Conservation (phyloP, 2,113 vertebrate species). For the Callionymus lyra region DNA sequence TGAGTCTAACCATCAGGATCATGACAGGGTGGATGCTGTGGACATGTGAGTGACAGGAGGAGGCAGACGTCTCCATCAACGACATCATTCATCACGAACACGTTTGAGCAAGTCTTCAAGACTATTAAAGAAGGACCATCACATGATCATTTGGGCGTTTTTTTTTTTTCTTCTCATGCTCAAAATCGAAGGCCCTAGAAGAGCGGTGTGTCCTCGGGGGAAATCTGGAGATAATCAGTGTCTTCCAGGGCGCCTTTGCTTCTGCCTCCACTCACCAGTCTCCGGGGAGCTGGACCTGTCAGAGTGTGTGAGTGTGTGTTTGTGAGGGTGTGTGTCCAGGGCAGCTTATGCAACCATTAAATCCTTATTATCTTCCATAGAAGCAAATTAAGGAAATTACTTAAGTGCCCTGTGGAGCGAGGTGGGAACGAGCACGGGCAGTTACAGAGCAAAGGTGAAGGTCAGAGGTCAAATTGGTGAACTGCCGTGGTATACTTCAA, state of each 20-base stretch:
- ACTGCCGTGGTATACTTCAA: conserved; percentile 11
- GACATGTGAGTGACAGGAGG: too few relatives aligned
- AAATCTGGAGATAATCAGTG: conserved; percentile 57
- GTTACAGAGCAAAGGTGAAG: conserved; percentile 21
- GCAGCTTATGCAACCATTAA: conserved; percentile 26
- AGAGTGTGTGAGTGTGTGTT: conserved; percentile 18
- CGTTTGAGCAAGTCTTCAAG: too few relatives aligned
- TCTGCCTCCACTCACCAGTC: conserved; percentile 28
- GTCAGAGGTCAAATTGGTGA: conserved; percentile 30
- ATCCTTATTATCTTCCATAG: conserved; percentile 45
- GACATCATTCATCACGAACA: too few relatives aligned
- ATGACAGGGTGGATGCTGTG: too few relatives aligned
- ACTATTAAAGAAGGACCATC: too few relatives aligned
- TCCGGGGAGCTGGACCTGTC: conserved; percentile 32
- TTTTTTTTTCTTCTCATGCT: conserved; percentile 14
- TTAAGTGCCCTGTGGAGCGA: conserved; percentile 36
- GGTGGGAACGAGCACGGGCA: conserved; percentile 22
- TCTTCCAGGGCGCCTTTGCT: conserved; percentile 35
- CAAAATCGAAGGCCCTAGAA: conserved; percentile 22
- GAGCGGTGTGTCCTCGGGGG: conserved; percentile 21
- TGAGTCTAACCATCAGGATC: too few relatives aligned
- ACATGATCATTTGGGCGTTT: too few relatives aligned
- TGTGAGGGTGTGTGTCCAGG: background rate
- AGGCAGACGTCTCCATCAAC: too few relatives aligned
- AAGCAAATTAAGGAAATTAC: conserved; percentile 51